Base-by-base conservation (phyloP, 2,113 vertebrate genomes). In the Brachyhypopomus occidentalis region DNA sequence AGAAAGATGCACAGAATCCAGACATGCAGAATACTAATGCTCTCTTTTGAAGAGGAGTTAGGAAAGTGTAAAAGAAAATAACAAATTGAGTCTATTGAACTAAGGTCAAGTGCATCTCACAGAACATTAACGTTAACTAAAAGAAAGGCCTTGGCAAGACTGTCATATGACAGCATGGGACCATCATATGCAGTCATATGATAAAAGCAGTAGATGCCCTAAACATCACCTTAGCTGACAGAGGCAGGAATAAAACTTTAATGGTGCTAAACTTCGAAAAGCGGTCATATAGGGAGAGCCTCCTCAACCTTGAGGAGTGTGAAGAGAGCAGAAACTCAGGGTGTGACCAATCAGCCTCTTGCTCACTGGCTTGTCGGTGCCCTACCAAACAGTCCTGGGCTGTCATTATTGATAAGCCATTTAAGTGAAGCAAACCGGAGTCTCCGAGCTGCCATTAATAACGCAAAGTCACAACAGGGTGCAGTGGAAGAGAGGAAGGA, bases 341-440 rank as follows among this genome's bases (percentile, higher is more conserved):
- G 74, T 64, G 75, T 22, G 19, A 22, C 34, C 66, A n/a, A 62
- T 73, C 72, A 73, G 48, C 22, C 5, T 22, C 55, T 79, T 27
- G 22, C 16, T 8, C 25, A 48, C 69, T 55, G 23, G 60, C 72
- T 48, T 67, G 60, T 71, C 75, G 36, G 52, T 62, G 58, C 55
- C 16, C 45, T 59, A 58, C 73, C 63, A 71, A 66, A 78, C 0
- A 27, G 70, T 27, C 38, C 8, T 0, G 19, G 73, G 82, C 76
- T 22, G 9, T 71, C 56, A 38, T 77, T 77, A 82, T 85, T 80
- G 87, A 86, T 81, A 22, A 83, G 75, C 75, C 72, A 75, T 82
- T 84, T 80, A 86, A 56, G 55, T 58, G 45, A 75, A 86, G 87
- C 79, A 55, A 87, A 88, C 75, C 76, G 66, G 78, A 78, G 67